Conservation (phyloP, 2,113 vertebrate genomes). For the Brachirus orientalis region DNA sequence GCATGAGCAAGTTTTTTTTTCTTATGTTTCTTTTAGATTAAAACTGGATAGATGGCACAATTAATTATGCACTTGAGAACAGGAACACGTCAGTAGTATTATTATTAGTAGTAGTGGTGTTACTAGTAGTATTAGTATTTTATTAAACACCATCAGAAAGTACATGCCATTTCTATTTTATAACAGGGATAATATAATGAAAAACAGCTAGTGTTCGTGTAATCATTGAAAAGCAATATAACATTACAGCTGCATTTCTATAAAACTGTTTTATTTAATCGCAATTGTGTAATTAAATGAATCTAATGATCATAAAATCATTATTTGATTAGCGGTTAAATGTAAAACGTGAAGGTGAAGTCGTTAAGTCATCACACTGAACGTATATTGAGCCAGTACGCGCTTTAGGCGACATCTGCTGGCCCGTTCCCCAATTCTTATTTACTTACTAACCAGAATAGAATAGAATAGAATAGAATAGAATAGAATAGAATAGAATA, state of each 20-base stretch:
- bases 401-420: constrained; percentile 66
- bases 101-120: no score
- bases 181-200: no score
- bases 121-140: no score
- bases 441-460: background rate
- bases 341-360: background rate
- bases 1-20: background rate
- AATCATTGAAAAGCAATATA: no score
- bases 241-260: no score
- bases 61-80: background rate
- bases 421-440: constrained; percentile 4
- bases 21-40: background rate
- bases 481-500: background rate
- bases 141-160: no score
- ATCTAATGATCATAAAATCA: no score
- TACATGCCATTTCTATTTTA: no score
- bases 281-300: no score
- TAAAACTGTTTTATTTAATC: no score
- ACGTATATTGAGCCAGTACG: background rate
- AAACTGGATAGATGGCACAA: background rate
- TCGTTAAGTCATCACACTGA: background rate
- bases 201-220: no score
- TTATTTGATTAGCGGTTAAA: no score
- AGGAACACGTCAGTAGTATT: background rate
- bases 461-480: background rate